These are phyloP conservation scores for Hyperoplus immaculatus DNA, from an alignment of 2,797 vertebrate species.

Conservation along the genomic window DNA sequence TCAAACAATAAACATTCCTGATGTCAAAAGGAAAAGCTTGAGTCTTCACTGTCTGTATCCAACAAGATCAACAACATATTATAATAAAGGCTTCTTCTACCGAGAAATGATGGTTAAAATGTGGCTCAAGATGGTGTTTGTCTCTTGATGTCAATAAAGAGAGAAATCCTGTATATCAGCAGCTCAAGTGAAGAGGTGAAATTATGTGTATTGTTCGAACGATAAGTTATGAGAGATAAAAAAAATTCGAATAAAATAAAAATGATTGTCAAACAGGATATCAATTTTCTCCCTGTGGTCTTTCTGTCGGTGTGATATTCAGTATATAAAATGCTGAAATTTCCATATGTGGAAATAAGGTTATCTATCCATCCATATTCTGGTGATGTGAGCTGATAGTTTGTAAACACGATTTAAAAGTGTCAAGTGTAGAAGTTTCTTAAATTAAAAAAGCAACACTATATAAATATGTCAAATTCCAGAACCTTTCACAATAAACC, in stretches of 20 bases:
- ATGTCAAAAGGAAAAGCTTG: conserved; percentile 17
- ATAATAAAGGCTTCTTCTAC: no score
- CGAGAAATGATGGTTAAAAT: no score
- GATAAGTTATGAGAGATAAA: no score
- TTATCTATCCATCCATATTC: no score
- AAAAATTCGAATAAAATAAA: neutral
- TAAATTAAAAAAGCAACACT: no score
- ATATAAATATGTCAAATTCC: no score
- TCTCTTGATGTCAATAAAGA: neutral
- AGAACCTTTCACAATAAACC: neutral
- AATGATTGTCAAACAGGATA: neutral
- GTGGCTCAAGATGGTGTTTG: neutral
- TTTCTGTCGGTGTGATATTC: neutral
- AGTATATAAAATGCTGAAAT: no score
- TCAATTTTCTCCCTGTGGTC: neutral
- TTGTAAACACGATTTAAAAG: neutral
- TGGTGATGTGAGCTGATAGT: neutral
- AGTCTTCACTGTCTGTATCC: neutral
- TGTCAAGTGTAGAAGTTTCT: neutral
- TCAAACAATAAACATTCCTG: conserved; percentile 56
- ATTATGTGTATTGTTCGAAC: neutral
- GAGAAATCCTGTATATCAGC: neutral
- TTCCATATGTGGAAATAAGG: no score
- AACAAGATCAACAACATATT: neutral
- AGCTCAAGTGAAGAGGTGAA: no score